These are phyloP conservation scores for Priapulus caudatus DNA, from an alignment of 2,888 invertebrate genomes.

Conservation along the genomic window DNA sequence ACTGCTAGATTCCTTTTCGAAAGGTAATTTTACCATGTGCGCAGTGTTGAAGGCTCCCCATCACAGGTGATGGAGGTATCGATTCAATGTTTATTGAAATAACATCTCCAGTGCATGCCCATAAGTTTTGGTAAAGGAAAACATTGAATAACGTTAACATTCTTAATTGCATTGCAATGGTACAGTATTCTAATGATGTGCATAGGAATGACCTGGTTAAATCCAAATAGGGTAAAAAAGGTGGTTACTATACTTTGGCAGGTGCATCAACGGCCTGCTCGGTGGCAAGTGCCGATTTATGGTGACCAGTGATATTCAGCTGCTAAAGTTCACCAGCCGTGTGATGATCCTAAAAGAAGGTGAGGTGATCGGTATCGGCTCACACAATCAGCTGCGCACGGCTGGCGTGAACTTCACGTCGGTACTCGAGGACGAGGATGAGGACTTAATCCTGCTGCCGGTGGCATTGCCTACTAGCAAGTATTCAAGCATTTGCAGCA, in stretches of 20 bases:
- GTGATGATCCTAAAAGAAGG: conserved; percentile 36
- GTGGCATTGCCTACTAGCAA: neutral
- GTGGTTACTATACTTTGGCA: too few species aligned
- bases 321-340: conserved; percentile 32
- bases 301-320: conserved; percentile 39
- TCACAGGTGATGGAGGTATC: too few species aligned
- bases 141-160: too few species aligned
- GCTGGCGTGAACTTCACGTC: conserved; percentile 1
- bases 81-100: too few species aligned
- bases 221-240: too few species aligned
- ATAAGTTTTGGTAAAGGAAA: too few species aligned
- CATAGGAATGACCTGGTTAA: too few species aligned
- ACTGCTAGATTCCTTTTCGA: conserved; percentile 80
- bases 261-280: conserved; percentile 28
- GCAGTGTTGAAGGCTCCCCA: neutral
- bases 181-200: too few species aligned
- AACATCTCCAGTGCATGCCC: too few species aligned
- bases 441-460: neutral
- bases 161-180: too few species aligned
- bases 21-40: conserved; percentile 40
- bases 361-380: neutral
- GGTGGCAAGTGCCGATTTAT: conserved; percentile 34
- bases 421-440: neutral
- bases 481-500: neutral
- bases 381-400: neutral